phyloP scores from a whole-genome alignment of 2,113 vertebrate genomes.

The Platysteira castanea region DNA sequence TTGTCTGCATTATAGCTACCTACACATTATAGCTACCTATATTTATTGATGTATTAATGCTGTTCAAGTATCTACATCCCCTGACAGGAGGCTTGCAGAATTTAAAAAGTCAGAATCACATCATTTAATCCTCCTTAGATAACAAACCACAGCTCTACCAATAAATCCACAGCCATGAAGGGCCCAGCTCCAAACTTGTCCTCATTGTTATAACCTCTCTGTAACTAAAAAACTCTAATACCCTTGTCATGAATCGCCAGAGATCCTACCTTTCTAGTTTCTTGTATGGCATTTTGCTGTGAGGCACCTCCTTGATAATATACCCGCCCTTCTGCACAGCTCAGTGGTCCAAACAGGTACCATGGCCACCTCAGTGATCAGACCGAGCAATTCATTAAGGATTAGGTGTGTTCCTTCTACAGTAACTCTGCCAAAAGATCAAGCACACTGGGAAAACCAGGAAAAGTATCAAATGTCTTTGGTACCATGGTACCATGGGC shows the following conservation, averaged over 20 bases:
- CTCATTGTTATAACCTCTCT: background rate
- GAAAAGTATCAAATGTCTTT: background rate
- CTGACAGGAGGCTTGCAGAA: background rate
- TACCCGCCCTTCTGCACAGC: background rate
- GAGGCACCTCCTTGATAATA: background rate
- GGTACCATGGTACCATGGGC: too few species aligned
- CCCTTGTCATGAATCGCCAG: background rate
- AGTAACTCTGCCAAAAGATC: background rate
- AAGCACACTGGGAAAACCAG: background rate
- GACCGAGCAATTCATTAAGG: background rate
- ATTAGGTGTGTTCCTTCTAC: background rate
- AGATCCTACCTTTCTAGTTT: background rate
- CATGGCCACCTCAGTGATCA: background rate
- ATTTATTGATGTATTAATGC: background rate
- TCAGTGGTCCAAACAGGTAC: background rate
- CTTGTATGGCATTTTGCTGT: background rate
- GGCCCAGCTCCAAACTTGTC: background rate
- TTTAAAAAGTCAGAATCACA: conserved; percentile 1
- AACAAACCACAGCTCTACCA: background rate
- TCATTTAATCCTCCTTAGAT: background rate
- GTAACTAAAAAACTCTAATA: background rate
- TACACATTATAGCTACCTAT: background rate
- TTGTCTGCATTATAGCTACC: background rate
- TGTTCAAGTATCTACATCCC: background rate
- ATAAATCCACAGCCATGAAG: background rate